Base-by-base conservation (phyloP, 92 coral and sea anemone genomes). In the Epizoanthus fatuus region DNA sequence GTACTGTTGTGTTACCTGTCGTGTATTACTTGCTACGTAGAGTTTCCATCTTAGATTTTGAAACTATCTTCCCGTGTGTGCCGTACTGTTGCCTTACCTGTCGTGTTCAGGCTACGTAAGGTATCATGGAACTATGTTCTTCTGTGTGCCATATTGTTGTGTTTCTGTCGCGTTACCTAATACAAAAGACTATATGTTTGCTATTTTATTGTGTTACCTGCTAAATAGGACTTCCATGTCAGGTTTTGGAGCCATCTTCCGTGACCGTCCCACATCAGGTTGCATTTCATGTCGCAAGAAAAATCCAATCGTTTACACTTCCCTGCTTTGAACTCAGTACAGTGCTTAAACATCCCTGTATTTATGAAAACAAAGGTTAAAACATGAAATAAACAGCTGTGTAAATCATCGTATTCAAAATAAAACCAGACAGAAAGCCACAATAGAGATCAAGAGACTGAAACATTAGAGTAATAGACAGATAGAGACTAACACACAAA, bases 231-330 rank as follows among this genome's bases (percentile, higher is more conserved):
- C 53, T 81, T 88, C 91, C 91, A 88, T n/a, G 39, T 69, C 11
- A 57, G 15, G 56, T 82, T 86, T 51, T 79, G 64, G 35, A 66
- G 9, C 91, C 91, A 88, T 45, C 91, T 81, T 74, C 91, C 91
- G 19, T 82, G 80, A 0, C 91, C 87, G 45, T 88, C 91, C 91
- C 91, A 88, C 80, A 88, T 74, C 51, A 81, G 40, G 38, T 81
- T 74, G 29, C 91, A 88, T 20, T 81, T 88, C 60, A 74, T 74
- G 72, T 75, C 83, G 52, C 91, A 88, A 4, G 78, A 60, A 15
- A 88, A 74, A 37, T 88, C 91, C 40, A 51, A 55, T 16, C 38
- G 17, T 40, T 19, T 75, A 22, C 81, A 75, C 10, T 75, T 8
- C 38, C 69, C 81, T 9, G 17, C 12, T 75, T 75, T 67, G 44